These are phyloP conservation scores for Maccullochella peelii DNA, from an alignment of 2,113 vertebrate genomes.

Conservation along the genomic window DNA sequence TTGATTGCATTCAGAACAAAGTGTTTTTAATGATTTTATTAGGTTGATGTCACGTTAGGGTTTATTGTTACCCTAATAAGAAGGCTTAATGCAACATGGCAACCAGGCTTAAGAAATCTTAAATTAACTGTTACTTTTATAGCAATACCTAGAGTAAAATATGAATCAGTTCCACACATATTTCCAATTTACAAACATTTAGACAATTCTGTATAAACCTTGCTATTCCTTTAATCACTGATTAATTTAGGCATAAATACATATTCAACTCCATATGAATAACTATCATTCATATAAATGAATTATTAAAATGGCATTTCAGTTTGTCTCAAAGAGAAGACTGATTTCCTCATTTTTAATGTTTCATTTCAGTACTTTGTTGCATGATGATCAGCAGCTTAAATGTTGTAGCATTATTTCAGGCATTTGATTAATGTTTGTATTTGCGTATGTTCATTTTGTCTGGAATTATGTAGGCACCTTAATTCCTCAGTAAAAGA, in stretches of 20 bases:
- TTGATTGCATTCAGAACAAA: constrained; percentile 58
- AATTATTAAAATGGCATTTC: constrained; percentile 59
- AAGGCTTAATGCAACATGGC: constrained; percentile 21
- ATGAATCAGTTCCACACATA: constrained; percentile 20
- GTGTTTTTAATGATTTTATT: constrained; percentile 57
- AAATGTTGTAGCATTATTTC: constrained; percentile 74
- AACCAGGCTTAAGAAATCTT: constrained; percentile 20
- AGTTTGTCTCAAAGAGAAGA: constrained; percentile 40
- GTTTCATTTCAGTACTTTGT: constrained; percentile 61
- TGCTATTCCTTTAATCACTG: constrained; percentile 35
- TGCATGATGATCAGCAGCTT: constrained; percentile 63
- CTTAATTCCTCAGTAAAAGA: constrained; percentile 80
- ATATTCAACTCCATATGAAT: constrained; percentile 32
- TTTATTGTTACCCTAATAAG: constrained; percentile 15
- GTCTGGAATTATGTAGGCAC: constrained; percentile 75
- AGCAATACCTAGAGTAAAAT: neutral
- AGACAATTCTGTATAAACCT: constrained; percentile 23
- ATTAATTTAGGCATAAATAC: constrained; percentile 44
- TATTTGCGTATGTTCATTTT: constrained; percentile 79
- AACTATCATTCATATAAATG: constrained; percentile 36
- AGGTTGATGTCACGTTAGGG: constrained; percentile 20
- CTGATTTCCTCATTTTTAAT: constrained; percentile 64
- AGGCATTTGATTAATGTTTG: constrained; percentile 82
- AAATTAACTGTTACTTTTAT: constrained; percentile 3
- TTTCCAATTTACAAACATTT: constrained; percentile 30